Evolutionary conservation across 2,113 vertebrate genomes (phyloP), one percentile per base, ranked within the genome.

Genomic region (Heteronetta atricapilla): DNA sequence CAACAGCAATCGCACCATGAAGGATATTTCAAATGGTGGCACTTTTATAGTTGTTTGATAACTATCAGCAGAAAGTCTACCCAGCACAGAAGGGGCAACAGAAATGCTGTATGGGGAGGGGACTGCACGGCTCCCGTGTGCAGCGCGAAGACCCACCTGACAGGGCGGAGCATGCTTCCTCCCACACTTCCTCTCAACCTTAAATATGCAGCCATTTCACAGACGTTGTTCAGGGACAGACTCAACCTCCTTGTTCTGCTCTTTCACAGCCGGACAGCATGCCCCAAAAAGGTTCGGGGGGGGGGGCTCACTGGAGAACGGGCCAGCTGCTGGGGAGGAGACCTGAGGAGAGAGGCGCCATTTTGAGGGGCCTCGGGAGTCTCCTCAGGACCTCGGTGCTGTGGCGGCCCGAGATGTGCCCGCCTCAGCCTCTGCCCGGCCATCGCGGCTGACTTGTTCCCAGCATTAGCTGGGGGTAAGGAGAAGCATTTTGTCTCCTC

Each of bases 331-430:
- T 33, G 83, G 46, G 2, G 0, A n/a, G 17, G 52, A 53, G 33
- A 6, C 20, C 28, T 42, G 73, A 81, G 38, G 34, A 58, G 29
- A 63, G 21, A 17, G 55, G 50, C 0, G 1, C 40, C 74, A 14
- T 82, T 23, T 23, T 31, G 90, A 77, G 68, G 28, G 4, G 4
- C 4, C 8, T 12, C 0, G 1, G 3, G 19, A 13, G 18, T 13
- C 58, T 13, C 26, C 44, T 36, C n/a, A 28, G 42, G 14, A 40
- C 18, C 55, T 33, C 0, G 2, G 38, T 26, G 13, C 17, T 2
- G 12, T 13, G 53, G 77, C 0, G 1, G 18, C 34, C 31, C 0
- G 0, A 23, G 36, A 29, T 20, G 29, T 7, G 17, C 21, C 34
- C 0, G 1, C 22, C 28, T 7, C 1, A 1, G 2, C 17, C 6